Evolutionary conservation across 1,140 invertebrate genomes (phyloP).

Genomic region (Planococcus citri): DNA sequence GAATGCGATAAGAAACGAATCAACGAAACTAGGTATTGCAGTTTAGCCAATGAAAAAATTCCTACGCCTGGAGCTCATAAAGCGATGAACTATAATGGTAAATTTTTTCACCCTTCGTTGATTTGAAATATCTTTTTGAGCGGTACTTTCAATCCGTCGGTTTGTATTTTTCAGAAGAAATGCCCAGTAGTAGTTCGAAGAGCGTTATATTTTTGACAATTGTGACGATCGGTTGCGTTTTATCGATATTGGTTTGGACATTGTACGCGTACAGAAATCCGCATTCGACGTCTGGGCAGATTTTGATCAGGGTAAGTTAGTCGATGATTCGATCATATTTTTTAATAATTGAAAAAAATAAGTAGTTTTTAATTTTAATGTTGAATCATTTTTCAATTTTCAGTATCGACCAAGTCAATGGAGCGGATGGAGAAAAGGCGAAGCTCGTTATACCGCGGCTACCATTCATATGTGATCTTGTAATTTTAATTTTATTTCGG

Average conservation of each 20-base stretch:
- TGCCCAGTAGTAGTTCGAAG: background rate
- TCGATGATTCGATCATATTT: background rate
- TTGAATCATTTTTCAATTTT: conserved; percentile 36
- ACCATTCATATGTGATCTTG: conserved; percentile 71
- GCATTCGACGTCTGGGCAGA: conserved; percentile 84
- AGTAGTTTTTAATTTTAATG: too few species aligned
- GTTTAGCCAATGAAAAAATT: conserved; percentile 2
- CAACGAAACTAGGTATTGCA: conserved; percentile 6
- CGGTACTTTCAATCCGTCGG: too few species aligned
- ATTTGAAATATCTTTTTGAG: too few species aligned
- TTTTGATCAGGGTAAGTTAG: conserved; percentile 80
- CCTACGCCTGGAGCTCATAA: conserved; percentile 6
- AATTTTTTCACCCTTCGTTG: background rate
- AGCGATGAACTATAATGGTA: conserved; percentile 4
- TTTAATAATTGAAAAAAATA: background rate
- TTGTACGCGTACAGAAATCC: conserved; percentile 92
- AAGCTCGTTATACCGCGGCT: conserved; percentile 80
- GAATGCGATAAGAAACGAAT: conserved; percentile 33
- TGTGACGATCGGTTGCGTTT: conserved; percentile 31
- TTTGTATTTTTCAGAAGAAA: background rate
- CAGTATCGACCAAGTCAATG: conserved; percentile 90
- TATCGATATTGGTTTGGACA: conserved; percentile 57
- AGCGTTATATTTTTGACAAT: conserved; percentile 17
- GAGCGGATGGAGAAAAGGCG: conserved; percentile 66
- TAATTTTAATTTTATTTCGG: background rate